Conservation (phyloP, 2,888 invertebrate species). For the Drosophila limbata region DNA sequence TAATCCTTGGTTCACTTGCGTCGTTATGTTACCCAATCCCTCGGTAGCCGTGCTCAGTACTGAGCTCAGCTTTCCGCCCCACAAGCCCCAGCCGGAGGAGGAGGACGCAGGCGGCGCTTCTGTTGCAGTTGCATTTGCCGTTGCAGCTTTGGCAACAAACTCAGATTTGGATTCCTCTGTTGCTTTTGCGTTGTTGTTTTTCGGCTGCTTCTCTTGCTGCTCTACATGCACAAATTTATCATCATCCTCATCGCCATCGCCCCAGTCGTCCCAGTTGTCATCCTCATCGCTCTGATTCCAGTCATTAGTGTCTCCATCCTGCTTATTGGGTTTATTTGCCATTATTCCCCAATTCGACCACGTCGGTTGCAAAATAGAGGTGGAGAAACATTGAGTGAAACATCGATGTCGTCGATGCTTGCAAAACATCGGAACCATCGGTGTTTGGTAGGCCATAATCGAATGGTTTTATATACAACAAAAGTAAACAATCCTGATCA, state of each 20-base stretch:
- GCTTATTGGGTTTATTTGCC: slow-evolving; percentile 54
- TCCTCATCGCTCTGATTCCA: slow-evolving; percentile 78
- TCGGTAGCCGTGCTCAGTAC: slow-evolving; percentile 91
- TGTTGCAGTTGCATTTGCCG: not conserved
- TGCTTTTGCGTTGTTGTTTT: slow-evolving; percentile 37
- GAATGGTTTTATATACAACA: too few relatives aligned
- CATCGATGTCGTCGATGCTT: too few relatives aligned
- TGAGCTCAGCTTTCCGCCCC: slow-evolving; percentile 91
- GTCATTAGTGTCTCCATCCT: slow-evolving; percentile 51
- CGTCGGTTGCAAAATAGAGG: too few relatives aligned
- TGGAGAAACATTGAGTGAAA: too few relatives aligned
- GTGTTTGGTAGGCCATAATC: too few relatives aligned
- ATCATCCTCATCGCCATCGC: slow-evolving; percentile 79
- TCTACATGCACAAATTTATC: slow-evolving; percentile 67
- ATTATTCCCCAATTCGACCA: slow-evolving; percentile 52
- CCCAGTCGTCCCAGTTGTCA: slow-evolving; percentile 83
- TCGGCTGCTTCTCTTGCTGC: slow-evolving; percentile 28
- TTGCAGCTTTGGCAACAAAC: not conserved
- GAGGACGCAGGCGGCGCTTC: slow-evolving; percentile 18
- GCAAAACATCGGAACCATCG: too few relatives aligned
- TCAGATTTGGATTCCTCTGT: slow-evolving; percentile 11
- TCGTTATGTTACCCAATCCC: slow-evolving; percentile 91
- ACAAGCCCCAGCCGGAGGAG: slow-evolving; percentile 85
- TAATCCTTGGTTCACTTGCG: slow-evolving; percentile 92
- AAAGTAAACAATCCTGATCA: too few relatives aligned